Conservation (phyloP, 2,797 vertebrate species). For the Erpetoichthys calabaricus region DNA sequence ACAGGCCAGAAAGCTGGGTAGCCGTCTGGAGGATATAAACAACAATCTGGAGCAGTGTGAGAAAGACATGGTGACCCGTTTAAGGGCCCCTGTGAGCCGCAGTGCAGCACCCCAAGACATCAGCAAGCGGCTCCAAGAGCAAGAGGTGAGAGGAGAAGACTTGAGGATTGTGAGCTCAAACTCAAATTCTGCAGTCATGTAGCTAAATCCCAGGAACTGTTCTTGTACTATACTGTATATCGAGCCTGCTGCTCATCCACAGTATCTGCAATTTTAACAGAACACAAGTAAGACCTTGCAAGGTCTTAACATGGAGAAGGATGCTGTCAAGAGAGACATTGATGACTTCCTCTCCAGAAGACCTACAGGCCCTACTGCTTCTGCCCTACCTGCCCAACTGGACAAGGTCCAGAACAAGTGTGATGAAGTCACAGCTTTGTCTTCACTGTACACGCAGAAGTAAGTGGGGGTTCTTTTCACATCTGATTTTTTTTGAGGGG, state of each 20-base stretch:
- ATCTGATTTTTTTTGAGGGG: too few relatives aligned
- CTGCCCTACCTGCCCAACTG: constrained; percentile 62
- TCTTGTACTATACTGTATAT: not conserved
- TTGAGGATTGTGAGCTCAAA: fast-evolving
- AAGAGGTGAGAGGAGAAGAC: constrained; percentile 54
- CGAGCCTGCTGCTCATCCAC: constrained; percentile 11
- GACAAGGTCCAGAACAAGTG: constrained; percentile 66
- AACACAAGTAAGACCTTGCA: constrained; percentile 44
- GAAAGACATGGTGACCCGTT: constrained; percentile 48
- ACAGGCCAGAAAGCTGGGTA: constrained; percentile 46
- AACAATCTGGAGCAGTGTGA: constrained; percentile 53
- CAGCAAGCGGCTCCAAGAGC: constrained; percentile 57
- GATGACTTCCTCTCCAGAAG: constrained; percentile 55
- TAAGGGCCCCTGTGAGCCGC: constrained; percentile 63
- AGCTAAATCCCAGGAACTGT: not conserved
- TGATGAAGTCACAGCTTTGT: constrained; percentile 50
- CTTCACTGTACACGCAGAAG: constrained; percentile 73
- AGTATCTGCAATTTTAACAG: constrained; percentile 32
- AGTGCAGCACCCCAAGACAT: constrained; percentile 58
- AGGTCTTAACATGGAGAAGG: constrained; percentile 58
- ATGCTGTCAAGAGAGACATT: constrained; percentile 53
- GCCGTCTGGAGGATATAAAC: constrained; percentile 57
- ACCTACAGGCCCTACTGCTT: constrained; percentile 39
- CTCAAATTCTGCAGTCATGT: too few relatives aligned
- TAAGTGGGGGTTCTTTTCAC: constrained; percentile 32